These are phyloP conservation scores for Polyergus mexicanus DNA, from an alignment of 1,140 invertebrate genomes.

Conservation along the genomic window DNA sequence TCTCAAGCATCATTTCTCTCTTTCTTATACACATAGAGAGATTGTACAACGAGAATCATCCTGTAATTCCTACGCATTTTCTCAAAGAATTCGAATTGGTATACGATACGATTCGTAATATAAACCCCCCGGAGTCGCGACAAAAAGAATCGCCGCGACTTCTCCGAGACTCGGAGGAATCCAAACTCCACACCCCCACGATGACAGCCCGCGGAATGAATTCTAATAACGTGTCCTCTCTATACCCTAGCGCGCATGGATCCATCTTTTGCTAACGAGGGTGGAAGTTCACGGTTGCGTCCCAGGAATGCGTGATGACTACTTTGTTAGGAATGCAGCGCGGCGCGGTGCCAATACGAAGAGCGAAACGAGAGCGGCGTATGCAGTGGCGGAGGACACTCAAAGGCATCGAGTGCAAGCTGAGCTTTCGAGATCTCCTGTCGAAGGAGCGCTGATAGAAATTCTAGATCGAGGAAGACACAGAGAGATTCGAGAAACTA, in stretches of 20 bases:
- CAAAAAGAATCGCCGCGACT: background rate
- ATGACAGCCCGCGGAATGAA: constrained; percentile 73
- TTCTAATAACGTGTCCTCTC: constrained; percentile 84
- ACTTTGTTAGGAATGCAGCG: constrained; percentile 83
- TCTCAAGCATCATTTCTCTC: background rate
- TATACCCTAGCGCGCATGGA: constrained; percentile 74
- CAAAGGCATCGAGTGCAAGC: constrained; percentile 18
- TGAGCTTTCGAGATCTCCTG: constrained; percentile 20
- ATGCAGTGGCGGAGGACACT: constrained; percentile 43
- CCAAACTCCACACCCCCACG: constrained; percentile 23
- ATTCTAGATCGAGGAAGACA: background rate
- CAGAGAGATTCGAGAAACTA: background rate
- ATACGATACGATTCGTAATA: background rate
- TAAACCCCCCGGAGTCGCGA: background rate
- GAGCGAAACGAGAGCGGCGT: constrained; percentile 66
- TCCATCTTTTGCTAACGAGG: constrained; percentile 81
- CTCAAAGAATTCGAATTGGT: background rate
- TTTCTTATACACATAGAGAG: background rate
- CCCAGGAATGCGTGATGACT: constrained; percentile 85
- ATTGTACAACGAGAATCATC: background rate
- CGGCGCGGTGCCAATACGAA: constrained; percentile 66
- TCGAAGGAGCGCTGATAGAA: background rate
- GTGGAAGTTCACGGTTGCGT: constrained; percentile 82
- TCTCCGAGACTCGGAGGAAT: constrained; percentile 28
- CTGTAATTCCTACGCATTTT: background rate